Evolutionary conservation across 2,888 invertebrate genomes (phyloP).

Genomic region (Laspeyria flexula): DNA sequence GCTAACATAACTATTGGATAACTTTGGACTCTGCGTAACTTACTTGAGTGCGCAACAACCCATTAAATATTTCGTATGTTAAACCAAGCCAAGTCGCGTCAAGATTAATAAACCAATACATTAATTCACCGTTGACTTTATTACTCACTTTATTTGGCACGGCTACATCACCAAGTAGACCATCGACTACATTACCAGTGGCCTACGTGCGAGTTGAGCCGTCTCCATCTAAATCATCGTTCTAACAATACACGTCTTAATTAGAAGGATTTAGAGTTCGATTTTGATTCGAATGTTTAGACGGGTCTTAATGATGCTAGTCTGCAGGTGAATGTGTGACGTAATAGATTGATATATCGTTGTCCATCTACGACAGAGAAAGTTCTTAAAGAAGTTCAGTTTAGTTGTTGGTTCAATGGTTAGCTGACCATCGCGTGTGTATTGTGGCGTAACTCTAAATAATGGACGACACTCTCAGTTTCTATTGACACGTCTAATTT

Average conservation of each 20-base stretch:
- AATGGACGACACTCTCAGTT: constrained; percentile 69
- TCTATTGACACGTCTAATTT: constrained; percentile 66
- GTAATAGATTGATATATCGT: constrained; percentile 62
- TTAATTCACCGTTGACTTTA: constrained; percentile 56
- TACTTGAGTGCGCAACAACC: constrained; percentile 26
- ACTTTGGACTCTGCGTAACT: constrained; percentile 25
- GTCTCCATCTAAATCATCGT: constrained; percentile 37
- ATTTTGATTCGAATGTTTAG: constrained; percentile 10
- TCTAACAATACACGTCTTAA: constrained; percentile 43
- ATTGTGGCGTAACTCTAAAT: constrained; percentile 68
- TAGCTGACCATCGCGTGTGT: constrained; percentile 55
- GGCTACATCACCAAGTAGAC: constrained; percentile 54
- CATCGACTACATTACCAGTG: constrained; percentile 56
- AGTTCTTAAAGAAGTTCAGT: constrained; percentile 58
- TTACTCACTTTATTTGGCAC: constrained; percentile 65
- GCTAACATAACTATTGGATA: constrained; percentile 11
- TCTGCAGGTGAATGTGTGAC: constrained; percentile 43
- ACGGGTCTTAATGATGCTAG: constrained; percentile 21
- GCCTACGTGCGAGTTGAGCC: constrained; percentile 61
- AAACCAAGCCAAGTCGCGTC: constrained; percentile 19
- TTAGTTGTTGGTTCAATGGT: constrained; percentile 64
- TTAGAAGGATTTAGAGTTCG: constrained; percentile 41
- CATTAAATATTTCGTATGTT: constrained; percentile 25
- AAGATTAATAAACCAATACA: constrained; percentile 43
- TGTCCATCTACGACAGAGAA: constrained; percentile 65